phyloP scores from a whole-genome alignment of 1,140 invertebrate species.

The Platorchestia sp. region DNA sequence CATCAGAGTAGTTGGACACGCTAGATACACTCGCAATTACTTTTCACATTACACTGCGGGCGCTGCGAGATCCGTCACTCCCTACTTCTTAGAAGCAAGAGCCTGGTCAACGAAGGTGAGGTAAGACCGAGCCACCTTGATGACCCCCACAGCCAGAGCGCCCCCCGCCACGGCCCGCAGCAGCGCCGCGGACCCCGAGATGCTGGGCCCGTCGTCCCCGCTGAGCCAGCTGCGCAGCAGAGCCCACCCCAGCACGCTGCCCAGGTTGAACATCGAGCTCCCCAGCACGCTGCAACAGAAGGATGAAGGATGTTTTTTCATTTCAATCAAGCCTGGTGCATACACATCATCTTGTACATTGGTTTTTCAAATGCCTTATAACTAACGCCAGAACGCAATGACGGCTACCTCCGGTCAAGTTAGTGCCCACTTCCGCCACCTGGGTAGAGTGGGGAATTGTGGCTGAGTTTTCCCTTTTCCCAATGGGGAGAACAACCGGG shows the following conservation, averaged over 20 bases:
- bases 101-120: not conserved
- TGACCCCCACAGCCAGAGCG: not conserved
- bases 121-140: conserved; percentile 1
- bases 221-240: conserved; percentile 19
- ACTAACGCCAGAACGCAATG: too few species aligned
- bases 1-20: too few species aligned
- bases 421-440: too few species aligned
- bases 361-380: too few species aligned
- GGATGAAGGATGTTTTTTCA: too few species aligned
- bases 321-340: too few species aligned
- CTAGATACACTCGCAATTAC: too few species aligned
- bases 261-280: conserved; percentile 23
- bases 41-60: not conserved
- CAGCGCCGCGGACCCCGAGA: not conserved
- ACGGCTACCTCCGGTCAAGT: too few species aligned
- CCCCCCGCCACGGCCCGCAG: conserved; percentile 3
- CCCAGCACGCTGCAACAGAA: not conserved
- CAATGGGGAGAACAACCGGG: too few species aligned
- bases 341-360: too few species aligned
- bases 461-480: too few species aligned
- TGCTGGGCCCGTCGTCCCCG: not conserved
- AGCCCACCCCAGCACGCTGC: conserved; percentile 36
- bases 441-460: too few species aligned
- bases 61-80: not conserved
- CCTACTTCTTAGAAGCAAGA: not conserved